Evolutionary conservation across 2,797 vertebrate genomes (phyloP), one percentile per base, ranked within the genome.

Genomic region (Tragopan temminckii): DNA sequence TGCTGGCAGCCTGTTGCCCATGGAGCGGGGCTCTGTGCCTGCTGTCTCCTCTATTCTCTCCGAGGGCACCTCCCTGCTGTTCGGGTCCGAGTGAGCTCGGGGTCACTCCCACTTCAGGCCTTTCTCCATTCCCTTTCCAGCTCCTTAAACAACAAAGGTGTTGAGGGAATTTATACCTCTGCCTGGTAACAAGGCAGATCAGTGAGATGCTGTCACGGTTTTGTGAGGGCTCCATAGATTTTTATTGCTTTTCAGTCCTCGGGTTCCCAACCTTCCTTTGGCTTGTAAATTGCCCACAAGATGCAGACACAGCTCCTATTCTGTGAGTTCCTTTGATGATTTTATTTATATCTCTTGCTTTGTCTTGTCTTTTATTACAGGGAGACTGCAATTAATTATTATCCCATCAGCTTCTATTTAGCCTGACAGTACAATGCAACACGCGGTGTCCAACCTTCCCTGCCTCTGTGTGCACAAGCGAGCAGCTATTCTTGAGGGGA

Each of bases 311-410:
- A 96, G 94, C 96, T 97, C 93, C 91, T 67, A 66, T 85, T 95
- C 96, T 97, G 85, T 76, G 94, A 80, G 91, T 93, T 91, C 94
- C 91, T 95, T 93, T 95, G 97, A 92, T 96, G 92, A 90, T 97
- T 97, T 97, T 96, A 97, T 97, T 97, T 97, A 97, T 96, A 96
- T 93, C 95, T 94, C 95, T 94, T 94, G 67, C 93, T 97, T 97
- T 97, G 96, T 97, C 95, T 97, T 96, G 97, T 96, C 93, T 95
- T 97, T 97, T 96, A 96, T 97, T 96, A 94, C 89, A 94, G 94
- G 94, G 97, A 96, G 97, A 96, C 96, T 93, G 96, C 96, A 97
- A 97, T 97, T 96, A 97, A 98, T 98, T 97, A 96, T 95, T 97
- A 96, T 96, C 94, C 95, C 94, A 97, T 97, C 97, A 97, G 97